phyloP scores from a whole-genome alignment of 2,888 invertebrate genomes.

The Ennomos quercinarius region DNA sequence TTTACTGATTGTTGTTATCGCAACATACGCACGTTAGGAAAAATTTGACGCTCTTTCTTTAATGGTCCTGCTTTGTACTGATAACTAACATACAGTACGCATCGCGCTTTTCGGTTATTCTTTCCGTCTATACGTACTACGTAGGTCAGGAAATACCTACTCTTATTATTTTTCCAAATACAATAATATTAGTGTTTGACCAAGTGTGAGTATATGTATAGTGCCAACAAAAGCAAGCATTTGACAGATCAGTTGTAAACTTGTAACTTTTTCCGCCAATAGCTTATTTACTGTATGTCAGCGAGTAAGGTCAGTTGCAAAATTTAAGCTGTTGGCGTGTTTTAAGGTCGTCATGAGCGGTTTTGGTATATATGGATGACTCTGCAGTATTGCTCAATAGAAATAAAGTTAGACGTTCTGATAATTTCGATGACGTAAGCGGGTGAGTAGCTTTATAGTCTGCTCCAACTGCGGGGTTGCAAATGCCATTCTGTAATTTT shows the following conservation, averaged over 20 bases:
- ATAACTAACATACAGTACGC: no score
- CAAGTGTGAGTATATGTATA: no score
- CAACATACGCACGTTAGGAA: no score
- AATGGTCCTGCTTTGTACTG: no score
- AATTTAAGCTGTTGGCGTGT: conserved; percentile 15
- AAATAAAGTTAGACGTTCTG: conserved; percentile 22
- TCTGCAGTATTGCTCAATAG: conserved; percentile 30
- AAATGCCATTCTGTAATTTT: conserved; percentile 13
- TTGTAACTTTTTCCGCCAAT: background rate
- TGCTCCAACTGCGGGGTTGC: conserved; percentile 17
- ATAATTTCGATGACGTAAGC: conserved; percentile 27
- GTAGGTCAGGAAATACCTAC: no score
- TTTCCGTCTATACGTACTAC: no score
- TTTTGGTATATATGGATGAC: conserved; percentile 27
- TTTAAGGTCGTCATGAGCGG: conserved; percentile 14
- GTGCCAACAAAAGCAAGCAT: background rate
- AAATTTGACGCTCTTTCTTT: no score
- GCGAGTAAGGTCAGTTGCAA: conserved; percentile 19
- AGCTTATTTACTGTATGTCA: background rate
- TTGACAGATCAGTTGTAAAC: conserved; percentile 5
- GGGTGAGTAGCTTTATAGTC: conserved; percentile 17
- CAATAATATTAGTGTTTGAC: background rate
- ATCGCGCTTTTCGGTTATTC: no score
- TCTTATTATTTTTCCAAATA: background rate
- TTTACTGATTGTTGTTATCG: no score